Base-by-base conservation (phyloP, 2,113 vertebrate genomes). In the Castor canadensis region DNA sequence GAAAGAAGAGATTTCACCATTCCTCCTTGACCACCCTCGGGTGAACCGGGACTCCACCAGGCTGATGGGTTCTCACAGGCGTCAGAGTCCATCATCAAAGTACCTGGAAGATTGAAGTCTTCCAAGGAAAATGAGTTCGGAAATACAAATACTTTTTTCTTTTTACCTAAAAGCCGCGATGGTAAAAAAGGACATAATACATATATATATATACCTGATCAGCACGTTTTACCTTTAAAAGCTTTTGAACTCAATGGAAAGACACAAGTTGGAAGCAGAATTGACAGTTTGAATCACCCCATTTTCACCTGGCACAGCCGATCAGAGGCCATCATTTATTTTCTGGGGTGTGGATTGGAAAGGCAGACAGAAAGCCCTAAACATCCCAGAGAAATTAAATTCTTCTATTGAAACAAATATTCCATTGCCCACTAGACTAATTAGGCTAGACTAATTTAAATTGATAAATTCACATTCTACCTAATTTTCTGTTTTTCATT, bases 101-200 rank as follows among this genome's bases (percentile, higher is more conserved):
- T 95, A 93, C 80, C 87, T 75, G 84, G 64, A 84, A 95, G 80
- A 84, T 22, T 89, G 93, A 91, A 84, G 76, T 90, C 56, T 96
- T 95, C 67, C 62, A 71, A 85, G 73, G 60, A 91, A 97, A 95
- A 94, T 66, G 62, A 93, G 86, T 83, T 94, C 91, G 82, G 82
- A 95, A 89, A 95, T 93, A 72, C 52, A 96, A 75, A 89, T 73
- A 40, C 86, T 91, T 83, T 62, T 86, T 94, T 96, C 89, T 88
- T 89, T 92, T 92, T 73, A 62, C 81, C 96, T 96, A 96, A 95
- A 92, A 93, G 91, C 89, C 4, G n/a, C 6, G 32, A 85, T 71
- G 73, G 83, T 75, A 95, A 96, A 89, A 97, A 97, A 98, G 97
- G 96, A 95, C 97, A 94, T 92, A 87, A 96, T 94, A 98, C 96